These are phyloP conservation scores for Heterodera schachtii DNA, from an alignment of 1,140 invertebrate genomes.

Conservation along the genomic window DNA sequence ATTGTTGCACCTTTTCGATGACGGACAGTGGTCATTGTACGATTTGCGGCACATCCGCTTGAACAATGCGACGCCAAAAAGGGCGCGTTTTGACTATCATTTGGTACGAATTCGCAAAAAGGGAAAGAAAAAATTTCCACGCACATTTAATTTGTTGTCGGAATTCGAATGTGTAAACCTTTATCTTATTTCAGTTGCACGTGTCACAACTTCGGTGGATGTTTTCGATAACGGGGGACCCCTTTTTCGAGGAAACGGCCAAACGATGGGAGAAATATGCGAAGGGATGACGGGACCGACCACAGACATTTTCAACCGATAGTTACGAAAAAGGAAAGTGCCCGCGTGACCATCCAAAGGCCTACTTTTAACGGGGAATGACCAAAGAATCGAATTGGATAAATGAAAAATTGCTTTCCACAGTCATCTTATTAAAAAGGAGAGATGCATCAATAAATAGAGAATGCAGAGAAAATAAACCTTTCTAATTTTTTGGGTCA, in stretches of 20 bases:
- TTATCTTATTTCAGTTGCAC: background rate
- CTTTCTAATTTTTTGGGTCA: too few species aligned
- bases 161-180: too few species aligned
- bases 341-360: too few species aligned
- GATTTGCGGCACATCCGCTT: constrained; percentile 15
- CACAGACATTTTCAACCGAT: constrained; percentile 9
- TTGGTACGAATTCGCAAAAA: too few species aligned
- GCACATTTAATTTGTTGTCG: too few species aligned
- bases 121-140: background rate
- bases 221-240: constrained; percentile 13
- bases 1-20: constrained; percentile 21
- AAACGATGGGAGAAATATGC: constrained; percentile 24
- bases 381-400: too few species aligned
- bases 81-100: constrained; percentile 23
- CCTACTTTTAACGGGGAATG: too few species aligned
- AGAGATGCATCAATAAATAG: too few species aligned
- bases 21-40: constrained; percentile 22
- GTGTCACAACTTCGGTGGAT: constrained; percentile 8
- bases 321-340: too few species aligned
- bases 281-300: constrained; percentile 3
- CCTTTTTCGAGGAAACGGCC: constrained; percentile 8
- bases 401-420: too few species aligned
- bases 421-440: too few species aligned
- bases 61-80: constrained; percentile 10
- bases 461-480: too few species aligned